Evolutionary conservation across 2,797 vertebrate genomes (phyloP).

Genomic region (Triplophysa yarkandensis): DNA sequence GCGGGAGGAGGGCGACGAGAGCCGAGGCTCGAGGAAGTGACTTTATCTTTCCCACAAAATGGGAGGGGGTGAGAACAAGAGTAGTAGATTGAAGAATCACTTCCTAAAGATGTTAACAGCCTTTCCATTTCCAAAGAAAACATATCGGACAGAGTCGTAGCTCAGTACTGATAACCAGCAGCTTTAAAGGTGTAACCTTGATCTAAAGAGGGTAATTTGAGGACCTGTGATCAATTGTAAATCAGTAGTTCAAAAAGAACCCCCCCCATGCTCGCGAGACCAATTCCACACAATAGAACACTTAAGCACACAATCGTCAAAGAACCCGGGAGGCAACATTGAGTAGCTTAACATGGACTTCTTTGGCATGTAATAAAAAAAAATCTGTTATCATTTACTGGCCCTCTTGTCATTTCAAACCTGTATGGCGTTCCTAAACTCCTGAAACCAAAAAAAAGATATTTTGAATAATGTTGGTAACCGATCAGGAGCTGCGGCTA

Average conservation of each 20-base stretch:
- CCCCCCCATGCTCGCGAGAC: not conserved
- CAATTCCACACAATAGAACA: slow-evolving; percentile 2
- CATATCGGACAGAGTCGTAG: slow-evolving; percentile 11
- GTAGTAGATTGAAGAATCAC: slow-evolving; percentile 52
- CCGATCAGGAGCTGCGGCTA: too few relatives aligned
- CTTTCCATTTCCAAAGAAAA: slow-evolving; percentile 44
- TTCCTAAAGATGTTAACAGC: slow-evolving; percentile 49
- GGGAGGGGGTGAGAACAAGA: slow-evolving; percentile 44
- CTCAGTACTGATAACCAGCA: slow-evolving; percentile 19
- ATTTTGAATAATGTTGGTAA: too few relatives aligned
- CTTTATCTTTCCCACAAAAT: slow-evolving; percentile 37
- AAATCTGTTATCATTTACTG: too few relatives aligned
- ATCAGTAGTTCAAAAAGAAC: slow-evolving; percentile 1
- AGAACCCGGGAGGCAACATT: not conserved
- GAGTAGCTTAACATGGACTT: slow-evolving; percentile 3
- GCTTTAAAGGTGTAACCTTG: slow-evolving; percentile 18
- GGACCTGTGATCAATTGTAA: slow-evolving; percentile 7
- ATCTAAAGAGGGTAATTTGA: slow-evolving; percentile 19
- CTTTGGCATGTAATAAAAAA: not conserved
- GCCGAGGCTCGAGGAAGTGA: slow-evolving; percentile 51
- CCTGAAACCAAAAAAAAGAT: too few relatives aligned
- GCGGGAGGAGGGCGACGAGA: slow-evolving; percentile 52
- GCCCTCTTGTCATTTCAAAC: too few relatives aligned
- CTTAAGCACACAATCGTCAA: not conserved
- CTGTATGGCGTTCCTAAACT: too few relatives aligned